phyloP scores from a whole-genome alignment of 2,888 invertebrate genomes.

The Archaeoteleia sp. region DNA sequence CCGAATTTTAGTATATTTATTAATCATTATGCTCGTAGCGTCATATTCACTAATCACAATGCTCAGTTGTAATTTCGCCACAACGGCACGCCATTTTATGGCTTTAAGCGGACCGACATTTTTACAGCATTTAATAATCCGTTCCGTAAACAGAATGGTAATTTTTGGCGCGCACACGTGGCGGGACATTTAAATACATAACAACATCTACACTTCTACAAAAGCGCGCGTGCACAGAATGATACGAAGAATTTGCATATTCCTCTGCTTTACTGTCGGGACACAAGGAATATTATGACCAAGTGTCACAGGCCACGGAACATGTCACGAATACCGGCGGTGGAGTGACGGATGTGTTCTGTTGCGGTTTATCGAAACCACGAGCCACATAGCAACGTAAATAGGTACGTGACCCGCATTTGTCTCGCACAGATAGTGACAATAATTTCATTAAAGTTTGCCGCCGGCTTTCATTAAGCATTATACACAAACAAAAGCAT shows the following conservation, averaged over 20 bases:
- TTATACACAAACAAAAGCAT: conserved; percentile 38
- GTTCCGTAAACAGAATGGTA: conserved; percentile 44
- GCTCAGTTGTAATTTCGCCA: background rate
- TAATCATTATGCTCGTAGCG: background rate
- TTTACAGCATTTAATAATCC: conserved; percentile 39
- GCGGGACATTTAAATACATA: conserved; percentile 27
- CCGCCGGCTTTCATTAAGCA: conserved; percentile 44
- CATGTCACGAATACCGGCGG: conserved; percentile 54
- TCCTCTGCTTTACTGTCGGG: conserved; percentile 31
- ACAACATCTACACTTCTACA: conserved; percentile 8
- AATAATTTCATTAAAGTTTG: conserved; percentile 51
- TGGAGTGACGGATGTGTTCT: conserved; percentile 58
- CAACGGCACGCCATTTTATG: background rate
- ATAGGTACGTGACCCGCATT: conserved; percentile 61
- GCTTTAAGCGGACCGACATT: conserved; percentile 9
- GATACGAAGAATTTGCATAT: conserved; percentile 37
- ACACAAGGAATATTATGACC: conserved; percentile 50
- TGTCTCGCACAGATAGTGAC: conserved; percentile 50
- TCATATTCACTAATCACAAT: background rate
- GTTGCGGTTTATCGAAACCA: conserved; percentile 56
- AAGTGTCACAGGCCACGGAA: conserved; percentile 52
- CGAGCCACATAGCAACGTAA: conserved; percentile 62
- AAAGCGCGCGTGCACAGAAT: conserved; percentile 19
- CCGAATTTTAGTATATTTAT: no score
- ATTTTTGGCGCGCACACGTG: conserved; percentile 32